Base-by-base conservation (phyloP, 1,140 invertebrate genomes). In the Lepidurus packardi region DNA sequence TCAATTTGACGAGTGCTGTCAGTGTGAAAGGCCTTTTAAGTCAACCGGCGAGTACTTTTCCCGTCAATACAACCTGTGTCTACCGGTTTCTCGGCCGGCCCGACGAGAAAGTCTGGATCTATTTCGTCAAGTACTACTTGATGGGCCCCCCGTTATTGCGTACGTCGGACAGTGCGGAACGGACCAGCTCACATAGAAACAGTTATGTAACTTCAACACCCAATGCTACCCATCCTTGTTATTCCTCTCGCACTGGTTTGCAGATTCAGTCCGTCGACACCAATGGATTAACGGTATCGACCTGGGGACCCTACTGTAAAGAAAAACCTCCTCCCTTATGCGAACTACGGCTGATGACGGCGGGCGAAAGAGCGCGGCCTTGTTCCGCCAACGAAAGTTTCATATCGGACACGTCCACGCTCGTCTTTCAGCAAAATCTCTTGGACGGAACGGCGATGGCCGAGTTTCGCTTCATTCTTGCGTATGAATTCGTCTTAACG, bases 401-500 rank as follows among this genome's bases (percentile, higher is more conserved):
- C 16, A 16, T 77, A 1, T 78, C 79, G 1, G 43, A 74, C 53
- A 43, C 74, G 45, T 73, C 75, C 44, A 75, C 74, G 16, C 42
- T 80, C 16, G 78, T 65, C 10, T 25, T 80, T 9, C 75, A 73
- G 6, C 79, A 80, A 45, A 45, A 78, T 47, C 41, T 80, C 9
- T 73, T 77, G n/a, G 76, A 80, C 73, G 79, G 73, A 1, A 93
- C 91, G 53, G 91, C 92, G 1, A 85, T 93, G 7, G 92, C 91
- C 84, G 91, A 92, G 1, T 89, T 93, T 24, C 90, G 90, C 78
- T 94, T 94, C 82, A 86, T 91, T 34, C 87, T 93, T 1, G 88
- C 90, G 16, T 94, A 94, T 84, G 92, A 94, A 85, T 94, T 94
- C 83, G 91, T 95, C 2, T 92, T 94, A 82, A 93, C 92, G 0